Base-by-base conservation (phyloP, 2,797 vertebrate genomes). In the Hydrocynus forskahlii region DNA sequence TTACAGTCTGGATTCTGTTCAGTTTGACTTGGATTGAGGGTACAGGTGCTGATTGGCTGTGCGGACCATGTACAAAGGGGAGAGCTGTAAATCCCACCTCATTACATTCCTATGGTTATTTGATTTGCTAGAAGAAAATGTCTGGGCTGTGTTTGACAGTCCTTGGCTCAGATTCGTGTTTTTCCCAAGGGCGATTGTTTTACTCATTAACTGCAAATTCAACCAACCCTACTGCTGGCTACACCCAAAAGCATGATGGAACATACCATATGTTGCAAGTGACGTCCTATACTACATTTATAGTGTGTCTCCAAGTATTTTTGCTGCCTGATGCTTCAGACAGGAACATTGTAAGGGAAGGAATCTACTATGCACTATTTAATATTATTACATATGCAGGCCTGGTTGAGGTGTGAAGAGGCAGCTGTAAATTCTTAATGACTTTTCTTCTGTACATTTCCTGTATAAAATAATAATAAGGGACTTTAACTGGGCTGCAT, bases 141-240 rank as follows among this genome's bases (percentile, higher is more conserved):
- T 5, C n/a, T 48, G 68, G 48, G 12, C n/a, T 72, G 7, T 54
- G 19, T 57, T 38, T 21, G 12, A 57, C 17, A 5, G 7, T 38
- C 52, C 29, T 12, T 48, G 9, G 19, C 29, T 73, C 8, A 73
- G 19, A n/a, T 43, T 19, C 13, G 17, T 12, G 29, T n/a, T 29
- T 38, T 21, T 14, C 17, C 2, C 48, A 7, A 60, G 54, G 71
- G 19, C 21, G 45, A 40, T 48, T 21, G 3, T 48, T 62, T 68
- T 67, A 80, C 70, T 80, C 19, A 80, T 80, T 67, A 80, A 74
- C 78, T 2, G 50, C 8, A 8, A 40, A 19, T 59, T 60, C 21
- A 67, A 35, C 4, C 21, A 35, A 7, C 29, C 25, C 52, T 12
- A 45, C 43, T 45, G 17, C 19, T 5, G 59, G 19, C 55, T 60